Percentiles rank a stretch among this genome's conserved stretches.
Conservation (phyloP, 2,797 vertebrate species). For the Lagocephalus sceleratus region DNA sequence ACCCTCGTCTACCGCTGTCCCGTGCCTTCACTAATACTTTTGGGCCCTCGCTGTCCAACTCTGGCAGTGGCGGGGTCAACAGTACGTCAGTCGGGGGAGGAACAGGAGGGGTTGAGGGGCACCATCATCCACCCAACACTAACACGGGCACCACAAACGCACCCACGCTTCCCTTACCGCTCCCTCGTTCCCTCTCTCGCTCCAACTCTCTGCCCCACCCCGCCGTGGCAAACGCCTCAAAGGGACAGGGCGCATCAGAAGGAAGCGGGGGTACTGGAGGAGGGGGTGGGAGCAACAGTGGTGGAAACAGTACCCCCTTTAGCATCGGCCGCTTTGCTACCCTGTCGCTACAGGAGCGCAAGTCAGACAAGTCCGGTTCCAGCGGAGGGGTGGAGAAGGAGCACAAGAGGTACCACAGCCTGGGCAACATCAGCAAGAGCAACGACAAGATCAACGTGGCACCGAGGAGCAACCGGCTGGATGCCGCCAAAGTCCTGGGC, state of each 20-base stretch:
- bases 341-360: slow-evolving; percentile 82
- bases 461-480: slow-evolving; percentile 77
- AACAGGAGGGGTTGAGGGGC: slow-evolving; percentile 68
- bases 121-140: slow-evolving; percentile 75
- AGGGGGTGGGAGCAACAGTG: slow-evolving; percentile 36
- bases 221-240: slow-evolving; percentile 75
- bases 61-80: slow-evolving; percentile 68
- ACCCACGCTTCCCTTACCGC: slow-evolving; percentile 69
- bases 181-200: slow-evolving; percentile 85
- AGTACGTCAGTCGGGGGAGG: slow-evolving; percentile 55
- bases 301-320: slow-evolving; percentile 65
- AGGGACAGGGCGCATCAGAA: slow-evolving; percentile 62
- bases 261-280: slow-evolving; percentile 42
- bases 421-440: slow-evolving; percentile 89
- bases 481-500: slow-evolving; percentile 85
- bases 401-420: slow-evolving; percentile 90
- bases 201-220: slow-evolving; percentile 91
- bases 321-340: slow-evolving; percentile 89
- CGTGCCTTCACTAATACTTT: slow-evolving; percentile 83
- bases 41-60: slow-evolving; percentile 68
- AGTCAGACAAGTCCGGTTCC: slow-evolving; percentile 72
- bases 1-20: slow-evolving; percentile 81
- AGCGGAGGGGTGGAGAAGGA: slow-evolving; percentile 79
- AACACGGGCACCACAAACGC: slow-evolving; percentile 64
- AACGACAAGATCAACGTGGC: slow-evolving; percentile 83